Evolutionary conservation across 2,113 vertebrate species (phyloP).

Genomic region (Bos taurus): DNA sequence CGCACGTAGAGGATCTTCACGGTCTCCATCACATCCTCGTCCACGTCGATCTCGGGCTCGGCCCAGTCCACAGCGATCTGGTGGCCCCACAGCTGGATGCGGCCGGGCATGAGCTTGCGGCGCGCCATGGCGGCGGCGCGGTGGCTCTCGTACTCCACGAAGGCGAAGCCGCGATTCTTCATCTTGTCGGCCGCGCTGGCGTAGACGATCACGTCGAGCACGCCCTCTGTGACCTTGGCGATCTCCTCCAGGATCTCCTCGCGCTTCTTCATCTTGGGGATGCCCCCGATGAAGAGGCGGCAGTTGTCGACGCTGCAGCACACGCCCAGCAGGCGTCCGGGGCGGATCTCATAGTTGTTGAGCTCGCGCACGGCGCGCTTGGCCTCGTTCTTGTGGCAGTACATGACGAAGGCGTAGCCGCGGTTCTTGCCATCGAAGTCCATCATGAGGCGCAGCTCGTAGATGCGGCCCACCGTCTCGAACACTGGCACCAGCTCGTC

Average conservation of each 20-base stretch:
- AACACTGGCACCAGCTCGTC: constrained; percentile 97
- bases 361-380: constrained; percentile 96
- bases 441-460: constrained; percentile 99
- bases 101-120: constrained; percentile 97
- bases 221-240: constrained; percentile 96
- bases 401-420: constrained; percentile 97
- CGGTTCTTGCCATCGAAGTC: constrained; percentile 99
- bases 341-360: constrained; percentile 97
- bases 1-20: constrained; percentile 99
- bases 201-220: constrained; percentile 97
- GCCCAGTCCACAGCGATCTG: constrained; percentile 99
- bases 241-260: constrained; percentile 99
- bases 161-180: constrained; percentile 99
- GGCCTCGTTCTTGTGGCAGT: constrained; percentile 94
- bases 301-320: constrained; percentile 99
- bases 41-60: constrained; percentile 97
- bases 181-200: constrained; percentile 98
- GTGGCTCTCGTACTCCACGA: constrained; percentile 98
- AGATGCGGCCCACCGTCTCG: constrained; percentile 93
- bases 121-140: constrained; percentile 97
- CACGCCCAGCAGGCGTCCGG: constrained; percentile 94
- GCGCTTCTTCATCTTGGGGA: constrained; percentile 99
- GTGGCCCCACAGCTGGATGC: constrained; percentile 98
- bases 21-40: constrained; percentile 99
- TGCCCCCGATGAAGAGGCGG: constrained; percentile 98